A percentile compares a stretch with the other conserved stretches of the same genome.
These are phyloP conservation scores for Ferdinandea cuprea DNA, from an alignment of 2,888 invertebrate species.

Conservation along the genomic window DNA sequence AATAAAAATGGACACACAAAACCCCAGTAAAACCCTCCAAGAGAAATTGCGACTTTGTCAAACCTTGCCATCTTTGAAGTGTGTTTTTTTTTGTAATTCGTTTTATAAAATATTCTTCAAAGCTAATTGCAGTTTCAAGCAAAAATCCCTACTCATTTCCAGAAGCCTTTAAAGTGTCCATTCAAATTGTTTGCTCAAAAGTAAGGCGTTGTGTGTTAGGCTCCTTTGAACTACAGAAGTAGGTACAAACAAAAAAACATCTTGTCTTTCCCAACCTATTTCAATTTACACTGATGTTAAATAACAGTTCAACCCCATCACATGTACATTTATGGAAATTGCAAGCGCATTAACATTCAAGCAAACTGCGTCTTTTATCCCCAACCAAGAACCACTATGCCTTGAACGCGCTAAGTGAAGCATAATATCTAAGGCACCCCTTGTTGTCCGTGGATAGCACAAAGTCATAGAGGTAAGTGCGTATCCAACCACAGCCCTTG, in stretches of 20 bases:
- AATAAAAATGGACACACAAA: too few species aligned
- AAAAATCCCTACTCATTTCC: neutral
- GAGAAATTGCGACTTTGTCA: too few species aligned
- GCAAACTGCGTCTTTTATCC: slow-evolving; percentile 32
- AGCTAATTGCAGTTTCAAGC: slow-evolving; percentile 4
- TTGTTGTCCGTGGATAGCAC: slow-evolving; percentile 20
- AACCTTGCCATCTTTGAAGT: neutral
- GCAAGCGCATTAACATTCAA: slow-evolving; percentile 23
- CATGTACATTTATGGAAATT: neutral
- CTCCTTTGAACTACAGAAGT: slow-evolving; percentile 43
- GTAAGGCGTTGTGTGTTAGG: neutral
- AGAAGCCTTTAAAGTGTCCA: neutral
- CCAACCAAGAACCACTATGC: slow-evolving; percentile 21
- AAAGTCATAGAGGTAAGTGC: slow-evolving; percentile 60
- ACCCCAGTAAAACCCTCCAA: too few species aligned
- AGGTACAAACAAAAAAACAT: slow-evolving; percentile 12
- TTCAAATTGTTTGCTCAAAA: slow-evolving; percentile 6
- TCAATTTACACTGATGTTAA: slow-evolving; percentile 9
- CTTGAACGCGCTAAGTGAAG: neutral
- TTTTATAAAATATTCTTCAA: neutral
- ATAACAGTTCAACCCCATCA: slow-evolving; percentile 17
- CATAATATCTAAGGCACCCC: slow-evolving; percentile 35
- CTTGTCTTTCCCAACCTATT: neutral
- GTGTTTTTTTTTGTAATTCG: neutral
- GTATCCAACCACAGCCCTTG: slow-evolving; percentile 57